Evolutionary conservation across 2,888 invertebrate species (phyloP).

Genomic region (Ochropleura plecta): DNA sequence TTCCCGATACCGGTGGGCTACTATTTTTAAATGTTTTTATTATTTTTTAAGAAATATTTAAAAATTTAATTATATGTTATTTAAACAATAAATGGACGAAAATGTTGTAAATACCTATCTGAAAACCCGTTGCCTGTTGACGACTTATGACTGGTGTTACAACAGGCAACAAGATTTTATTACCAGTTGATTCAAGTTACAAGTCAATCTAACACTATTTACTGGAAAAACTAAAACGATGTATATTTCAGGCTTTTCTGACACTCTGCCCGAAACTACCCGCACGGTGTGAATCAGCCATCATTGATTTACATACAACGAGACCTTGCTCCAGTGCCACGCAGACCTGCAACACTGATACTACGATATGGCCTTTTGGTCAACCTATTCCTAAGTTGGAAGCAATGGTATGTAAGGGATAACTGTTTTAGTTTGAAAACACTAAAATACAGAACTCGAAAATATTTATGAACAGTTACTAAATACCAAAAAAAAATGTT

Average conservation of each 20-base stretch:
- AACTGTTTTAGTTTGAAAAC: neutral
- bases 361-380: constrained; percentile 91
- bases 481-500: neutral
- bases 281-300: constrained; percentile 84
- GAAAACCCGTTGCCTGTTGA: neutral
- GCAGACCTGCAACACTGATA: constrained; percentile 91
- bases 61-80: no score
- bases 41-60: no score
- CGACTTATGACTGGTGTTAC: neutral
- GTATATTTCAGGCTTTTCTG: constrained; percentile 84
- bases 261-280: constrained; percentile 83
- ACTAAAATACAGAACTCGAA: no score
- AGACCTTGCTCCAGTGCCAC: constrained; percentile 90
- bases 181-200: neutral
- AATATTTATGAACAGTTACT: no score
- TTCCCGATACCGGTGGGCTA: no score
- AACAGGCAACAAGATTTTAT: neutral
- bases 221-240: no score
- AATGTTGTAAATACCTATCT: neutral
- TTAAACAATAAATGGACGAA: no score
- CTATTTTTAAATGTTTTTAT: no score
- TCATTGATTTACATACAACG: constrained; percentile 73
- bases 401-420: constrained; percentile 70
- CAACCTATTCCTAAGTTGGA: constrained; percentile 91
- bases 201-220: no score